These are phyloP conservation scores for Muscicapa striata DNA, from an alignment of 2,797 vertebrate species.

Conservation along the genomic window DNA sequence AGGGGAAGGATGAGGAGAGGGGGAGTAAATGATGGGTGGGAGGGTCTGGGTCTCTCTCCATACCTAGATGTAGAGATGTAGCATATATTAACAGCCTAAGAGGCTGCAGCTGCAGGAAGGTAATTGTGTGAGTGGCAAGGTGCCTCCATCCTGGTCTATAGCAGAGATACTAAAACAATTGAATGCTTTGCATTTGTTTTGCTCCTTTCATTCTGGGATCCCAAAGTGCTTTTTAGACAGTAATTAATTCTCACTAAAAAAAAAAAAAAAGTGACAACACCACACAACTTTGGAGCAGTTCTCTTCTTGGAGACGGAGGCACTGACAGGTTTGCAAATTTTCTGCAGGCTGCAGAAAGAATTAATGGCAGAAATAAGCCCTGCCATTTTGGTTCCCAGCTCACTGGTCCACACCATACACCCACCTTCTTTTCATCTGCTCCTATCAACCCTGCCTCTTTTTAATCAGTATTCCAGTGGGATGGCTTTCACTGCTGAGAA, in stretches of 20 bases:
- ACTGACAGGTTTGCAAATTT: neutral
- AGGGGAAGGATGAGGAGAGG: neutral
- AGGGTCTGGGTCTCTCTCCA: neutral
- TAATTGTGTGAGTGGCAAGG: conserved; percentile 40
- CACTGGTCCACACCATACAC: neutral
- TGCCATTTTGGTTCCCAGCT: neutral
- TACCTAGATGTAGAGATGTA: conserved; percentile 43
- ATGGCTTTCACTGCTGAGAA: neutral
- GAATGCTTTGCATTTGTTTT: conserved; percentile 46
- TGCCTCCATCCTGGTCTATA: neutral
- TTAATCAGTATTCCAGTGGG: conserved; percentile 2
- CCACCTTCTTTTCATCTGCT: neutral
- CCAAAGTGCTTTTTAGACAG: conserved; percentile 21
- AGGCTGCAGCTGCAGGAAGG: conserved; percentile 52
- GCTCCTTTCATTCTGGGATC: conserved; percentile 25
- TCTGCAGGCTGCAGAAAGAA: neutral
- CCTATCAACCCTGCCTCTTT: neutral
- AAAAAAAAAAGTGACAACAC: neutral
- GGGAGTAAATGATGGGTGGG: neutral
- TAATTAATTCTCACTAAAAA: conserved; percentile 43
- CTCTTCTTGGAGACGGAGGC: neutral
- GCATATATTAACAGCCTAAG: conserved; percentile 53
- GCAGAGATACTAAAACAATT: conserved; percentile 33
- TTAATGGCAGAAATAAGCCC: neutral
- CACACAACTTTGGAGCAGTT: neutral